phyloP scores from a whole-genome alignment of 2,888 invertebrate genomes.

The Rhyacophila evoluta region DNA sequence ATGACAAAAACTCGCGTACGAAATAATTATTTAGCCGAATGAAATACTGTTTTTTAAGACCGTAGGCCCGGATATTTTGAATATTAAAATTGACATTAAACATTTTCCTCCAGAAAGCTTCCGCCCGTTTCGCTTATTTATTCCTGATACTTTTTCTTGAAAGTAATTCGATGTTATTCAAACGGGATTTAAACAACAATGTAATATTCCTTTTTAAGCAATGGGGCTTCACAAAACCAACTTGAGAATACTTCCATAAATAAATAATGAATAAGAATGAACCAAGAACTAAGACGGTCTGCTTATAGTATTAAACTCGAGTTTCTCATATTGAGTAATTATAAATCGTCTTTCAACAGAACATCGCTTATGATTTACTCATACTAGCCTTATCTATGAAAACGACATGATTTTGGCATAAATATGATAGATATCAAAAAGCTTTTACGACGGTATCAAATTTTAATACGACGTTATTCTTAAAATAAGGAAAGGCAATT shows the following conservation, averaged over 20 bases:
- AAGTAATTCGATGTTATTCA: background rate
- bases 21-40: background rate
- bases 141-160: background rate
- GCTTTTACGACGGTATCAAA: too few relatives aligned
- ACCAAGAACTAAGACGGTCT: too few relatives aligned
- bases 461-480: too few relatives aligned
- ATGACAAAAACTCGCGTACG: background rate
- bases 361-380: too few relatives aligned
- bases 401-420: too few relatives aligned
- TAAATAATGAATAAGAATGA: background rate
- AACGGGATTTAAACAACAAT: conserved; percentile 5
- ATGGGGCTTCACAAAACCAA: background rate
- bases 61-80: background rate
- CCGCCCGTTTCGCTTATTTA: background rate
- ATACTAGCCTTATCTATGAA: too few relatives aligned
- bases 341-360: too few relatives aligned
- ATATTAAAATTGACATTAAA: conserved; percentile 19
- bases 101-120: background rate
- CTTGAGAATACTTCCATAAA: background rate
- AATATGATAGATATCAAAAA: too few relatives aligned
- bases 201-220: background rate
- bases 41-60: background rate
- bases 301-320: too few relatives aligned
- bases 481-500: too few relatives aligned
- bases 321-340: too few relatives aligned